Conservation (phyloP, 2,113 vertebrate genomes). For the Puffinus mauretanicus region DNA sequence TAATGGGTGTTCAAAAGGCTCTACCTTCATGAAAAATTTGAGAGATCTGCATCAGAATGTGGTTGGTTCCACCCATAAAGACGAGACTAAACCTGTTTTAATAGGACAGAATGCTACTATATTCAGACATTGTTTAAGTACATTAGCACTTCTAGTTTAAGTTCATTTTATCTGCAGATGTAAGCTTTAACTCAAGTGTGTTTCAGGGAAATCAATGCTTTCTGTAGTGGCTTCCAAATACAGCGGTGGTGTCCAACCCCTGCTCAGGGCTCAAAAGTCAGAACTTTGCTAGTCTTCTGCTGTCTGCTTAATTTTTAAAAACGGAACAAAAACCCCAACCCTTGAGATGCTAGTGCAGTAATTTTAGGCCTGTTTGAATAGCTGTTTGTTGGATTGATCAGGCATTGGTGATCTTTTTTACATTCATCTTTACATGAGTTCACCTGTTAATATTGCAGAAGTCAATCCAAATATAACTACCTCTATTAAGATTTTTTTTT, state of each 20-base stretch:
- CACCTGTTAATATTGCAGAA: not conserved
- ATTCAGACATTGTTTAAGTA: not conserved
- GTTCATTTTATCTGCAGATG: not conserved
- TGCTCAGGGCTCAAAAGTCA: not conserved
- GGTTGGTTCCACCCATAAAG: not conserved
- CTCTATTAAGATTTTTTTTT: not conserved
- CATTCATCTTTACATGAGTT: not conserved
- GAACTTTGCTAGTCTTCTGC: not conserved
- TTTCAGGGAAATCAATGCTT: not conserved
- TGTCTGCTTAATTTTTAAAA: not conserved
- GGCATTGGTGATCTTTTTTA: not conserved
- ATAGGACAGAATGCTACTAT: not conserved
- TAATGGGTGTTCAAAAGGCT: conserved; percentile 5
- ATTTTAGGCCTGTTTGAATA: not conserved
- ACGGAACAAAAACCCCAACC: not conserved
- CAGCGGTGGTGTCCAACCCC: accelerated
- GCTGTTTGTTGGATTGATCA: not conserved
- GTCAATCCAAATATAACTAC: not conserved
- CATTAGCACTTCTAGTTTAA: not conserved
- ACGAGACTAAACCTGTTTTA: not conserved
- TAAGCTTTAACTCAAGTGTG: not conserved
- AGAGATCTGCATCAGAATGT: not conserved
- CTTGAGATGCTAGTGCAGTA: not conserved
- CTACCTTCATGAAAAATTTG: not conserved
- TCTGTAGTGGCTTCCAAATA: not conserved